phyloP scores from a whole-genome alignment of 1,140 invertebrate genomes.

The Dreissena polymorpha region DNA sequence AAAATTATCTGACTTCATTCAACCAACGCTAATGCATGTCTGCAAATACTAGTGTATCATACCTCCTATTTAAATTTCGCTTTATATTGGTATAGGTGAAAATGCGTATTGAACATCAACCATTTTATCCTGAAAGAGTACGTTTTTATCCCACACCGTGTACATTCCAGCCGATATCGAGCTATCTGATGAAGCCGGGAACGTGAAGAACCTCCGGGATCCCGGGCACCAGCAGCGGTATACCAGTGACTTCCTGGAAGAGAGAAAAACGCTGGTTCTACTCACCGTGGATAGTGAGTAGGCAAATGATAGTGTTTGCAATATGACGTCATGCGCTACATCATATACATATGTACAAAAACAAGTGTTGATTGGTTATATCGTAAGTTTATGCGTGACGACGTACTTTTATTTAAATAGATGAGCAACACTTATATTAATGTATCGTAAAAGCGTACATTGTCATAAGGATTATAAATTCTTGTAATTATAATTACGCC shows the following conservation, averaged over 20 bases:
- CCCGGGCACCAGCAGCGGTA: slow-evolving; percentile 31
- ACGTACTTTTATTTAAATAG: too few relatives aligned
- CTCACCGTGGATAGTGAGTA: slow-evolving; percentile 49
- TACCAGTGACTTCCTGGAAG: slow-evolving; percentile 40
- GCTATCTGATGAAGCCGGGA: slow-evolving; percentile 43
- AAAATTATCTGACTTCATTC: background rate
- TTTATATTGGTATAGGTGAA: background rate
- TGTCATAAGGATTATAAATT: too few relatives aligned
- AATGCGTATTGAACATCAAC: background rate
- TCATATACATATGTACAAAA: too few relatives aligned
- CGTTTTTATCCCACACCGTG: background rate
- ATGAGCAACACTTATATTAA: too few relatives aligned
- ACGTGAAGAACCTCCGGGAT: slow-evolving; percentile 47
- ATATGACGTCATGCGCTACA: too few relatives aligned
- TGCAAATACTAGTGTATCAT: background rate
- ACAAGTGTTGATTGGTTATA: too few relatives aligned
- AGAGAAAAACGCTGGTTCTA: slow-evolving; percentile 37
- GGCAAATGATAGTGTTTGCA: too few relatives aligned
- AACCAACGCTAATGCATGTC: background rate
- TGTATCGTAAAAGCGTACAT: too few relatives aligned
- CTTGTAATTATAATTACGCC: too few relatives aligned
- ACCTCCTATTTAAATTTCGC: background rate
- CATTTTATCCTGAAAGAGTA: background rate
- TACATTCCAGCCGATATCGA: slow-evolving; percentile 36
- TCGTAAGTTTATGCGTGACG: too few relatives aligned